phyloP scores from a whole-genome alignment of 2,888 invertebrate species.

The Acronicta leporina region DNA sequence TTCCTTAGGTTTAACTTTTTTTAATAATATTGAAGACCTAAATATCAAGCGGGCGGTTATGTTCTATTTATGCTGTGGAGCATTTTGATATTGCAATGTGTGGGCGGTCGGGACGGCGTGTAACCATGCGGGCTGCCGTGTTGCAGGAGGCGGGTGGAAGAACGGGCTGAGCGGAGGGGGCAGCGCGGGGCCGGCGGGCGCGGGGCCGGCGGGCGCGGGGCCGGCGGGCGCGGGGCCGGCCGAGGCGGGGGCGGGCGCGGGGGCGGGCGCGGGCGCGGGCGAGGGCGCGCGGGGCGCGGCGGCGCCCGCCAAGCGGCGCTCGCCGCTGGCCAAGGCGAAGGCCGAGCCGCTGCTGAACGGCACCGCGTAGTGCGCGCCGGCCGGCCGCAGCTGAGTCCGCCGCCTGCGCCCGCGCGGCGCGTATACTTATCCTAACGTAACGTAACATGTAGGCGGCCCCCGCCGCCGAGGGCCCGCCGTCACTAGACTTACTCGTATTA shows the following conservation, averaged over 20 bases:
- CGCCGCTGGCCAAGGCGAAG: constrained; percentile 87
- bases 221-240: constrained; percentile 48
- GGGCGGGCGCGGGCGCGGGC: constrained; percentile 52
- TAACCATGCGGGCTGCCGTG: constrained; percentile 7
- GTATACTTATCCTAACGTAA: constrained; percentile 63
- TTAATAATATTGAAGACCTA: too few relatives aligned
- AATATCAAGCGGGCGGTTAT: too few relatives aligned
- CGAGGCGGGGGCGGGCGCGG: constrained; percentile 28
- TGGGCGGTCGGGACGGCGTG: neutral
- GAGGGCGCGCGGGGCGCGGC: constrained; percentile 26
- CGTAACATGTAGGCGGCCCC: constrained; percentile 57
- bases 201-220: constrained; percentile 27
- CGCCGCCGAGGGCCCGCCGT: constrained; percentile 45
- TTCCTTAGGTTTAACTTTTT: too few relatives aligned
- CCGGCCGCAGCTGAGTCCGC: constrained; percentile 24
- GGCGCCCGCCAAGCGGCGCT: constrained; percentile 67
- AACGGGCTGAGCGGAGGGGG: constrained; percentile 75
- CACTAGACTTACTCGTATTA: constrained; percentile 83
- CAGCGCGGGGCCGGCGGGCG: constrained; percentile 22
- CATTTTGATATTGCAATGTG: neutral
- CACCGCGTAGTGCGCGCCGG: constrained; percentile 82
- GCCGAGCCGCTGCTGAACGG: constrained; percentile 91
- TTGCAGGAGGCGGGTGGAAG: constrained; percentile 84
- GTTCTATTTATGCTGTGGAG: neutral
- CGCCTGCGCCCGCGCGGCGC: constrained; percentile 44